Evolutionary conservation across 2,888 invertebrate species (phyloP).

Genomic region (Tribolium freemani): DNA sequence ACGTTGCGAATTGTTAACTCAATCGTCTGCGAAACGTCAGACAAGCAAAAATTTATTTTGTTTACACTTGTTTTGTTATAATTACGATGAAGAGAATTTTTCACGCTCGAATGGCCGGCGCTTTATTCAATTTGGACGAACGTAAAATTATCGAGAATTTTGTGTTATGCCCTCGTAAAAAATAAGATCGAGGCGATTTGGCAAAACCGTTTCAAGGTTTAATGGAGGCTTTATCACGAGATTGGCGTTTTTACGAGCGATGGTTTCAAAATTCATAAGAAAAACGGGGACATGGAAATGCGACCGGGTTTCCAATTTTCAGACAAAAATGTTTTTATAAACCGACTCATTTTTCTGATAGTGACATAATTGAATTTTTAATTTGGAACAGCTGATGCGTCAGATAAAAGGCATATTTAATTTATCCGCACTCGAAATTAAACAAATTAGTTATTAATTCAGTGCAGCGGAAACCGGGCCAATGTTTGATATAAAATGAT

Average conservation of each 20-base stretch:
- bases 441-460: too few relatives aligned
- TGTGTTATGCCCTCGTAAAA: slow-evolving; percentile 23
- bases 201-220: slow-evolving; percentile 3
- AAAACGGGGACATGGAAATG: neutral
- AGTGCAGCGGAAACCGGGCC: too few relatives aligned
- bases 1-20: slow-evolving; percentile 10
- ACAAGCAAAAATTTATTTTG: slow-evolving; percentile 22
- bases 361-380: too few relatives aligned
- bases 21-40: slow-evolving; percentile 12
- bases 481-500: too few relatives aligned
- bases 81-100: neutral
- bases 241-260: slow-evolving; percentile 23
- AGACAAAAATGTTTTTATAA: too few relatives aligned
- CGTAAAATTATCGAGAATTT: slow-evolving; percentile 25
- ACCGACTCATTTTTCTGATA: too few relatives aligned
- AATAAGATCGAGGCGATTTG: slow-evolving; percentile 14
- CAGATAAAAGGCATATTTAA: too few relatives aligned
- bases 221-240: slow-evolving; percentile 23
- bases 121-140: slow-evolving; percentile 26
- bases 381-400: too few relatives aligned
- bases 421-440: too few relatives aligned
- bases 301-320: too few relatives aligned
- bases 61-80: slow-evolving; percentile 10
- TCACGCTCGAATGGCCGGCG: neutral
- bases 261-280: slow-evolving; percentile 8